Evolutionary conservation across 2,797 vertebrate species (phyloP).

Genomic region (Sebastes ruberrimus): DNA sequence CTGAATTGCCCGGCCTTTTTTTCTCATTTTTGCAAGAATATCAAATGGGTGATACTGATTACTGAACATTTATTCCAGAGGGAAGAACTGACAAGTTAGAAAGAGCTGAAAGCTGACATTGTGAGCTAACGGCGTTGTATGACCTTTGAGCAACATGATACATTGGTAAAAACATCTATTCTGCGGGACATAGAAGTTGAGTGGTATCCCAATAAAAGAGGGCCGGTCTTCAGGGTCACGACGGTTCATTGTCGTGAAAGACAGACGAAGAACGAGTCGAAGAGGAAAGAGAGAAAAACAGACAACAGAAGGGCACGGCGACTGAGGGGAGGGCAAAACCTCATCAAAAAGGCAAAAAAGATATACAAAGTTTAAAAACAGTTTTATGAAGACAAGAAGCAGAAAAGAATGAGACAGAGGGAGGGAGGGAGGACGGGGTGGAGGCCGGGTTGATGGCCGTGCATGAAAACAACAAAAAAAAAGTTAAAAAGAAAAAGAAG

Average conservation of each 20-base stretch:
- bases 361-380: slow-evolving; percentile 72
- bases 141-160: slow-evolving; percentile 4
- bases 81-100: background rate
- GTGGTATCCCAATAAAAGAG: slow-evolving; percentile 54
- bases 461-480: slow-evolving; percentile 67
- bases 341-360: slow-evolving; percentile 69
- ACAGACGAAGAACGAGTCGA: slow-evolving; percentile 17
- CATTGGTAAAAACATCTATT: slow-evolving; percentile 32
- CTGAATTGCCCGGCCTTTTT: background rate
- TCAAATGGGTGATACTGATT: background rate
- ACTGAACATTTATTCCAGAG: background rate
- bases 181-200: slow-evolving; percentile 16
- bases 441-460: slow-evolving; percentile 53
- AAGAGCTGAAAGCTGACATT: background rate
- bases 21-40: background rate
- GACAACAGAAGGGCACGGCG: slow-evolving; percentile 40
- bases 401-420: slow-evolving; percentile 57
- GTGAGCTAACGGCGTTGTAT: background rate
- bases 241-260: slow-evolving; percentile 48
- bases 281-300: slow-evolving; percentile 42
- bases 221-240: slow-evolving; percentile 49
- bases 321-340: slow-evolving; percentile 59
- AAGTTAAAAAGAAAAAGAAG: slow-evolving; percentile 45
- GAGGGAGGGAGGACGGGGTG: slow-evolving; percentile 45
- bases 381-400: slow-evolving; percentile 74